These are phyloP conservation scores for Drosophila setosimentum DNA, from an alignment of 2,888 invertebrate genomes.

Conservation along the genomic window DNA sequence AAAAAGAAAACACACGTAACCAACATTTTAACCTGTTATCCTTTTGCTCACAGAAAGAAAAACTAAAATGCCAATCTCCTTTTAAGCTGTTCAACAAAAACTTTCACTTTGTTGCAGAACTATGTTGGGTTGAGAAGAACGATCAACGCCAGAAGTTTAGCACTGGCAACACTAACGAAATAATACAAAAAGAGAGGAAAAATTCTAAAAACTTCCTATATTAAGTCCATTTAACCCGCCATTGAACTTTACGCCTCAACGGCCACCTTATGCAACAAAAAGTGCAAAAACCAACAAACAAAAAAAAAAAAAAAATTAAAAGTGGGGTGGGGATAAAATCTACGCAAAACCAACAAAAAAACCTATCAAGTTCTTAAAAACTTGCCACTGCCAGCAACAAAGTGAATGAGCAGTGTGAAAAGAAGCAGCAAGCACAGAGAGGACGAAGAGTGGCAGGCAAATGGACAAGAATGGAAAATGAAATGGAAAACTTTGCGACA, in stretches of 20 bases:
- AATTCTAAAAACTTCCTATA: slow-evolving; percentile 76
- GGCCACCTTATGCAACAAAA: slow-evolving; percentile 70
- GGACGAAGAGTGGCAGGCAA: slow-evolving; percentile 42
- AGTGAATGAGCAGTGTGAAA: slow-evolving; percentile 48
- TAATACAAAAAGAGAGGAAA: slow-evolving; percentile 27
- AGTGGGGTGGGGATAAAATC: slow-evolving; percentile 35
- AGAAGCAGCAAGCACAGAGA: slow-evolving; percentile 13
- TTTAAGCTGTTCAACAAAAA: slow-evolving; percentile 73
- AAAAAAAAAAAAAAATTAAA: slow-evolving; percentile 1
- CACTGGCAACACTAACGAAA: slow-evolving; percentile 47
- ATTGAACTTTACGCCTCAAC: slow-evolving; percentile 81
- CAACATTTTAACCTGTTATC: slow-evolving; percentile 54
- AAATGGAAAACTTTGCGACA: slow-evolving; percentile 78
- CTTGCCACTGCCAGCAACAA: slow-evolving; percentile 62
- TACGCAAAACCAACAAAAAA: slow-evolving; percentile 52
- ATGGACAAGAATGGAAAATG: slow-evolving; percentile 73
- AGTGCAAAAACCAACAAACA: slow-evolving; percentile 17
- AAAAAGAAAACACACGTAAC: slow-evolving; percentile 25
- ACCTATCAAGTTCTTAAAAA: slow-evolving; percentile 73
- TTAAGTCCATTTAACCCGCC: slow-evolving; percentile 82
- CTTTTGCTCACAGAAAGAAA: slow-evolving; percentile 8
- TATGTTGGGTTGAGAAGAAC: slow-evolving; percentile 29
- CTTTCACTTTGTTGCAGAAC: slow-evolving; percentile 70
- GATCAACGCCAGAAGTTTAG: slow-evolving; percentile 71
- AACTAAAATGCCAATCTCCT: slow-evolving; percentile 64